A percentile compares a stretch with the other conserved stretches of the same genome.
phyloP scores from a whole-genome alignment of 2,888 invertebrate genomes.

The Drosophila kambysellisi region DNA sequence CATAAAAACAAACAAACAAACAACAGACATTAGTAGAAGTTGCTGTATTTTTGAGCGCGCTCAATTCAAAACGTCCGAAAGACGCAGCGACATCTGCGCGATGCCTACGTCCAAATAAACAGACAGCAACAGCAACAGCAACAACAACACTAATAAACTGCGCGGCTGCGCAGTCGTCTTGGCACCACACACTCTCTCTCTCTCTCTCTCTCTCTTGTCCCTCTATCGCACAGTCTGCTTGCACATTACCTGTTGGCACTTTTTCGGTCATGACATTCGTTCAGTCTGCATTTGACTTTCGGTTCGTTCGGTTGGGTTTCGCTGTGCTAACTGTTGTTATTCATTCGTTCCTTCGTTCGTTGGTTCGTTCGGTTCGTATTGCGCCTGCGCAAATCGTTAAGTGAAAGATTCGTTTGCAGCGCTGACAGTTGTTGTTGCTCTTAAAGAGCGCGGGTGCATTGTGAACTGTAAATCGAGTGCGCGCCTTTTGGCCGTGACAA shows the following conservation, averaged over 20 bases:
- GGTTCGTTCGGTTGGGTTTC: conserved; percentile 66
- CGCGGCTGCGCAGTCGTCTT: conserved; percentile 45
- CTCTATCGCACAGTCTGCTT: conserved; percentile 6
- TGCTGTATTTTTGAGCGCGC: conserved; percentile 30
- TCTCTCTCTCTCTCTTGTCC: conserved; percentile 2
- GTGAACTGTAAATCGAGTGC: conserved; percentile 58
- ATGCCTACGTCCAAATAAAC: conserved; percentile 12
- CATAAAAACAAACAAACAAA: conserved; percentile 63
- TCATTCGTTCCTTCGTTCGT: conserved; percentile 16
- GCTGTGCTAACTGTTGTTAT: conserved; percentile 31
- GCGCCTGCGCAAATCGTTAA: conserved; percentile 37
- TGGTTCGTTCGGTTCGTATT: conserved; percentile 19
- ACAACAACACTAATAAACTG: conserved; percentile 11
- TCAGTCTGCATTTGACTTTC: conserved; percentile 81
- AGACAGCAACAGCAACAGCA: conserved; percentile 16
- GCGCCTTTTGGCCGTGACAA: conserved; percentile 29
- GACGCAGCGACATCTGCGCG: conserved; percentile 40
- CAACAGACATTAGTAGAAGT: conserved; percentile 60
- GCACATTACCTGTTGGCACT: conserved; percentile 49
- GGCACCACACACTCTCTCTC: conserved; percentile 17
- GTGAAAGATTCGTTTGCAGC: conserved; percentile 46
- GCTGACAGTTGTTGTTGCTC: conserved; percentile 40
- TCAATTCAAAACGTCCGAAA: conserved; percentile 51
- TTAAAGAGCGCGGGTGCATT: conserved; percentile 32
- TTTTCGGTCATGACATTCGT: conserved; percentile 82